These are phyloP conservation scores for Entomyzon cyanotis DNA, from an alignment of 2,113 vertebrate species.

Conservation along the genomic window DNA sequence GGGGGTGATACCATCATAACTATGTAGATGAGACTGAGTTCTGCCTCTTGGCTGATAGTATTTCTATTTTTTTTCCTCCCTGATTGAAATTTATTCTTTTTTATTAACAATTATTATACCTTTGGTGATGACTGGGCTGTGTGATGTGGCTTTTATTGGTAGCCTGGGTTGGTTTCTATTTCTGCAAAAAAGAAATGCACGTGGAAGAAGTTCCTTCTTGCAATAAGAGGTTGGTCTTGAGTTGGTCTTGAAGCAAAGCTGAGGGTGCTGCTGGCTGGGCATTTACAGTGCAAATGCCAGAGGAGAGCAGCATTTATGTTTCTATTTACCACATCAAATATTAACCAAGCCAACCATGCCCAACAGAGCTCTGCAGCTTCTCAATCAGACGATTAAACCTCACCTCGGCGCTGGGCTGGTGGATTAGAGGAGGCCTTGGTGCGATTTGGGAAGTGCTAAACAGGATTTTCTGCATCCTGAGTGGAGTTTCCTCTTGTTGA, in stretches of 20 bases:
- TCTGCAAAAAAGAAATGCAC: not conserved
- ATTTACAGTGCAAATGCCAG: not conserved
- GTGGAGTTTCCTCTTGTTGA: constrained; percentile 60
- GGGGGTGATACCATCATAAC: accelerated
- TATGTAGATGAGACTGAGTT: not conserved
- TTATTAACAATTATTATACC: not conserved
- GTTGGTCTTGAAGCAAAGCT: not conserved
- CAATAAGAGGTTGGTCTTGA: not conserved
- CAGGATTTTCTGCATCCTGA: constrained; percentile 72
- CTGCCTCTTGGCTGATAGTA: not conserved
- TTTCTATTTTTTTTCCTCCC: accelerated
- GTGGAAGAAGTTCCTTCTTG: not conserved
- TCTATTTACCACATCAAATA: not conserved
- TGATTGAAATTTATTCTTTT: not conserved
- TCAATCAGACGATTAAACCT: not conserved
- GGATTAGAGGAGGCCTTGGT: constrained; percentile 8
- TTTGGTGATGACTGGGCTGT: not conserved
- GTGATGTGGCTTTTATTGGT: not conserved
- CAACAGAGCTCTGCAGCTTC: not conserved
- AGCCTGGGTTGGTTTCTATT: not conserved
- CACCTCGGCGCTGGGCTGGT: not conserved
- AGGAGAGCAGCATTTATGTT: not conserved
- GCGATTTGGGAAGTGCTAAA: constrained; percentile 57
- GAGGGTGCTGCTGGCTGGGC: not conserved
- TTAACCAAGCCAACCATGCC: not conserved